Evolutionary conservation across 2,797 vertebrate species (phyloP).

Genomic region (Halcyon badia): DNA sequence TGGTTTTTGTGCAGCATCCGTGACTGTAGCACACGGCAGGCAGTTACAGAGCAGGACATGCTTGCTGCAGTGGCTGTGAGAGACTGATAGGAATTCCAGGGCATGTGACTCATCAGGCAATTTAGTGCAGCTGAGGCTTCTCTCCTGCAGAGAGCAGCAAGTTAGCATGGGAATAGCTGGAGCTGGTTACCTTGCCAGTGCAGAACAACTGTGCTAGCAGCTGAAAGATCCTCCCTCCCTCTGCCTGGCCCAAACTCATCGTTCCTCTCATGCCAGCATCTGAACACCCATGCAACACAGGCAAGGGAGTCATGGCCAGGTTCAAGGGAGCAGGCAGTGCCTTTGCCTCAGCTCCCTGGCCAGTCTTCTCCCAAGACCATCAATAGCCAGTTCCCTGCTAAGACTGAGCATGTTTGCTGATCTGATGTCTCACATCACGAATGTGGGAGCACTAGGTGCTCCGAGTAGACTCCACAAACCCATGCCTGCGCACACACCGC

Average conservation of each 20-base stretch:
- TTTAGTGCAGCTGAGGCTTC: neutral
- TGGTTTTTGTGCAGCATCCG: too few species aligned
- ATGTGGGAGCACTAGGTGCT: neutral
- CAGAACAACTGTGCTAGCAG: neutral
- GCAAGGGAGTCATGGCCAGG: neutral
- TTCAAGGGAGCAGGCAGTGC: neutral
- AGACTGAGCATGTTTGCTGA: neutral
- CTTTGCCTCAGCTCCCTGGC: neutral
- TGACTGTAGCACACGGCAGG: too few species aligned
- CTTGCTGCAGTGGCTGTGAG: too few species aligned
- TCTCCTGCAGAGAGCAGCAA: conserved; percentile 9
- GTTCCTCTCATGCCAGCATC: neutral
- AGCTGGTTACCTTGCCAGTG: neutral
- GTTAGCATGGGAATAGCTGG: neutral
- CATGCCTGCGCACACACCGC: fast-evolving
- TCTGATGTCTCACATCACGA: neutral
- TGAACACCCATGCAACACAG: neutral
- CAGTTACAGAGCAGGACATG: too few species aligned
- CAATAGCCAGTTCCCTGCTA: neutral
- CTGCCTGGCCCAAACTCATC: neutral
- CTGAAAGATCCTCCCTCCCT: neutral
- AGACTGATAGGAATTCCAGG: too few species aligned
- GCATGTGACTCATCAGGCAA: too few species aligned
- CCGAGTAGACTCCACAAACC: neutral
- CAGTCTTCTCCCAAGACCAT: neutral